Base-by-base conservation (phyloP, 2,888 invertebrate genomes). In the Leuctra nigra region DNA sequence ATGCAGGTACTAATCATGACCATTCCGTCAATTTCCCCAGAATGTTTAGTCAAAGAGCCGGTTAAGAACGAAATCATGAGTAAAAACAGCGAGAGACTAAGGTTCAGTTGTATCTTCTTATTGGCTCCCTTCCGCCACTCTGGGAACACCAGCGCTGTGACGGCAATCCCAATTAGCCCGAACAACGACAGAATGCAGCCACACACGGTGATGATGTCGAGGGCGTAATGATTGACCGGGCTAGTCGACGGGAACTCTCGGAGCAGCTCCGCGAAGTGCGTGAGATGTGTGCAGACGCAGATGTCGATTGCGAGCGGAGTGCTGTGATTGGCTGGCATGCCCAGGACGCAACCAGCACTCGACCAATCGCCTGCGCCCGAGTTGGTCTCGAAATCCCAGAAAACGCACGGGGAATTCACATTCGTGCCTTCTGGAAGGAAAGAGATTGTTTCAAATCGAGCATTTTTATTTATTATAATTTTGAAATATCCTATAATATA, bases 271-370 rank as follows among this genome's bases (percentile, higher is more conserved):
- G 54, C 61, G 35, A 61, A 61, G 36, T 61, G 61, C 2, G 61
- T 61, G 14, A 61, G 54, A 24, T 61, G 61, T 1, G 56, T 55
- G 53, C 59, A 59, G 4, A 56, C 24, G 46, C 61, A 61, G 20
- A 58, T 47, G 35, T 56, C 57, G 14, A 44, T 9, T 9, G 23
- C 52, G 2, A 13, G 14, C 2, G 18, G 13, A 9, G 20, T 20
- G 4, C 20, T 14, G 4, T 23, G 20, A 16, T 36, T 22, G 18
- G 22, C 24, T 1, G 39, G 39, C 1, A 9, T 14, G 13, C 41
- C 54, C 2, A 35, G 29, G 6, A 38, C 13, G 20, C 57, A 57
- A 2, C 59, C 61, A 9, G 36, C 36, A 13, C 24, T 41, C 1
- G 57, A 59, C 61, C 61, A 61, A n/a, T 46, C 46, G 16, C 59